A percentile compares a stretch with the other conserved stretches of the same genome.
Evolutionary conservation across 2,888 invertebrate genomes (phyloP).

Genomic region (Oligia fasciuncula): DNA sequence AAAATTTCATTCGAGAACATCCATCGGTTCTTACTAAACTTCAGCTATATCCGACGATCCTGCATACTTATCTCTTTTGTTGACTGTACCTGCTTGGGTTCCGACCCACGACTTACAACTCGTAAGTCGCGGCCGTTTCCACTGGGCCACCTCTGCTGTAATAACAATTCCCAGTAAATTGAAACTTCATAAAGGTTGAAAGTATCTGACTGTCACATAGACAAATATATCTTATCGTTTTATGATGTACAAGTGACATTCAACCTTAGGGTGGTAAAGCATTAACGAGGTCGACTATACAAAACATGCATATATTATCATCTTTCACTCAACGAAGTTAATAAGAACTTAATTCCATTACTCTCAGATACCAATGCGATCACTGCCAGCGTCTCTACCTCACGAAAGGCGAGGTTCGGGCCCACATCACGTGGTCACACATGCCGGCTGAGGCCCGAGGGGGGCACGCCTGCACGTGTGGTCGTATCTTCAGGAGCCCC

Average conservation of each 20-base stretch:
- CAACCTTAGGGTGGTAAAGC: neutral
- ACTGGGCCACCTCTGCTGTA: too few species aligned
- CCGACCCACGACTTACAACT: too few species aligned
- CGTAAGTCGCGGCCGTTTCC: too few species aligned
- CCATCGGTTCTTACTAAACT: too few species aligned
- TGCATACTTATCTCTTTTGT: too few species aligned
- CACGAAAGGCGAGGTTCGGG: slow-evolving; percentile 76
- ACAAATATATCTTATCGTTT: neutral
- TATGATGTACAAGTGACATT: neutral
- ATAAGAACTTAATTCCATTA: neutral
- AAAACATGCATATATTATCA: neutral
- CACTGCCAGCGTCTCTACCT: slow-evolving; percentile 74
- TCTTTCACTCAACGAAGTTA: neutral
- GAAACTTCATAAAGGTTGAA: too few species aligned
- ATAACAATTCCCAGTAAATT: too few species aligned
- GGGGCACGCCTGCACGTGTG: slow-evolving; percentile 74
- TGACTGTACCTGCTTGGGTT: too few species aligned
- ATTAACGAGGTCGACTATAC: neutral
- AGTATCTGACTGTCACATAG: too few species aligned
- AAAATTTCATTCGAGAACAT: too few species aligned
- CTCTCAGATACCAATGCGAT: slow-evolving; percentile 74
- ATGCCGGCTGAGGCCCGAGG: slow-evolving; percentile 58
- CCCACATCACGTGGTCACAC: slow-evolving; percentile 78
- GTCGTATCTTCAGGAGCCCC: slow-evolving; percentile 74
- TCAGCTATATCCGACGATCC: too few species aligned